phyloP scores from a whole-genome alignment of 2,888 invertebrate species.

The Xanthostigma xanthostigma region DNA sequence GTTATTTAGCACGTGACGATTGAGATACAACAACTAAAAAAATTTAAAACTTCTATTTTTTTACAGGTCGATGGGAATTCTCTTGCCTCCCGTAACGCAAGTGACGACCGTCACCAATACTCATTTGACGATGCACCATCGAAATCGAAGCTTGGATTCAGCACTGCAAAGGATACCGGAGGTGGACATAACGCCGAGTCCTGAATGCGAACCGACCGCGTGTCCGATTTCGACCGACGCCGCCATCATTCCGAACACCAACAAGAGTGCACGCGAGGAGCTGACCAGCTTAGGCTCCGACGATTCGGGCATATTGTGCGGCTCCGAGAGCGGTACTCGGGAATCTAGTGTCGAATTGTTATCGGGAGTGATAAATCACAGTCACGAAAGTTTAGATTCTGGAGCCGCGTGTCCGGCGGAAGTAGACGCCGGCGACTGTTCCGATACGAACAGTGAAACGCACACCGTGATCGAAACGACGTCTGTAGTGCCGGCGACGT shows the following conservation, averaged over 20 bases:
- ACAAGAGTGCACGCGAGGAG: conserved; percentile 39
- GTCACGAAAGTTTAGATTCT: conserved; percentile 61
- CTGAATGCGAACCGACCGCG: conserved; percentile 35
- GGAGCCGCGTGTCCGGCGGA: conserved; percentile 23
- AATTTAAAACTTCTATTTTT: background rate
- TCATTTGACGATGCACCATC: conserved; percentile 55
- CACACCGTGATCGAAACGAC: conserved; percentile 7
- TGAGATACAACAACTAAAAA: too few species aligned
- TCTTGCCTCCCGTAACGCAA: conserved; percentile 43
- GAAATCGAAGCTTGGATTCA: conserved; percentile 80
- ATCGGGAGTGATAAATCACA: conserved; percentile 38
- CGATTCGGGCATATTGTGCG: conserved; percentile 61
- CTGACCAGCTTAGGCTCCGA: conserved; percentile 55
- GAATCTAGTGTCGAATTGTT: conserved; percentile 36
- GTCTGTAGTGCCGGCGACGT: conserved; percentile 10
- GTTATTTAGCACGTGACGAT: too few species aligned
- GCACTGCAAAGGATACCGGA: conserved; percentile 81
- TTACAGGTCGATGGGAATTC: conserved; percentile 47
- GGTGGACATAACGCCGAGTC: conserved; percentile 55
- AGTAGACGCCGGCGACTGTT: conserved; percentile 5
- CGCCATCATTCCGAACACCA: conserved; percentile 31
- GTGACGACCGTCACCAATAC: conserved; percentile 31
- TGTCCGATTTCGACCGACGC: conserved; percentile 14
- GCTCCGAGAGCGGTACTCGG: conserved; percentile 34
- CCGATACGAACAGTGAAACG: conserved; percentile 9